Conservation (phyloP, 2,797 vertebrate species). For the Falco naumanni region DNA sequence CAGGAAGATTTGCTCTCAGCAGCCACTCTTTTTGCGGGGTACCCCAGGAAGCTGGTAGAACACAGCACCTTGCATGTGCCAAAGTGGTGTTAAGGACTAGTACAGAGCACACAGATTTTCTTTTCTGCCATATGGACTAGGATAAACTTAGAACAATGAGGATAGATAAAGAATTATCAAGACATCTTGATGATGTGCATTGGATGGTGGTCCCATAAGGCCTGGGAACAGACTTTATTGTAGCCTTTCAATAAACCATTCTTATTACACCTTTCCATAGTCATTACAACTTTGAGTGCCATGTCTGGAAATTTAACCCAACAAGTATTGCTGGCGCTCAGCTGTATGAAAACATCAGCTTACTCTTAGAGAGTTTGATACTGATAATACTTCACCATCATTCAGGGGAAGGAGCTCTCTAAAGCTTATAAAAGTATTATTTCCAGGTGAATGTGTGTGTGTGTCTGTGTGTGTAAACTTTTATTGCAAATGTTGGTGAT, state of each 20-base stretch:
- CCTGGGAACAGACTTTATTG: not conserved
- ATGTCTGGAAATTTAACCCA: not conserved
- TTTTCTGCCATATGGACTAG: not conserved
- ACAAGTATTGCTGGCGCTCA: not conserved
- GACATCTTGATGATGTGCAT: not conserved
- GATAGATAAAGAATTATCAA: not conserved
- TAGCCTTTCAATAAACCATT: not conserved
- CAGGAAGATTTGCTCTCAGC: not conserved
- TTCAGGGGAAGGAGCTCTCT: not conserved
- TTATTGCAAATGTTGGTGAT: not conserved
- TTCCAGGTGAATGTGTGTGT: not conserved
- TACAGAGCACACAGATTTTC: not conserved
- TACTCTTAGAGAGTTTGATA: not conserved
- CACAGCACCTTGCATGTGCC: rapidly evolving
- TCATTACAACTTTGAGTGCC: not conserved
- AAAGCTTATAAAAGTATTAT: not conserved
- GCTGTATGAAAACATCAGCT: not conserved
- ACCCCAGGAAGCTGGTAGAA: not conserved
- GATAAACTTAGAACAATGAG: not conserved
- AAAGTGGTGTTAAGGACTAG: not conserved
- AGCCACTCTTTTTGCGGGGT: not conserved
- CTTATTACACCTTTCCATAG: not conserved
- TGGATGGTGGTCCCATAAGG: not conserved
- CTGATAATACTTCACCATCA: not conserved
- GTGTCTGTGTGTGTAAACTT: not conserved